Evolutionary conservation across 2,888 invertebrate genomes (phyloP).

Genomic region (Nebria salina): DNA sequence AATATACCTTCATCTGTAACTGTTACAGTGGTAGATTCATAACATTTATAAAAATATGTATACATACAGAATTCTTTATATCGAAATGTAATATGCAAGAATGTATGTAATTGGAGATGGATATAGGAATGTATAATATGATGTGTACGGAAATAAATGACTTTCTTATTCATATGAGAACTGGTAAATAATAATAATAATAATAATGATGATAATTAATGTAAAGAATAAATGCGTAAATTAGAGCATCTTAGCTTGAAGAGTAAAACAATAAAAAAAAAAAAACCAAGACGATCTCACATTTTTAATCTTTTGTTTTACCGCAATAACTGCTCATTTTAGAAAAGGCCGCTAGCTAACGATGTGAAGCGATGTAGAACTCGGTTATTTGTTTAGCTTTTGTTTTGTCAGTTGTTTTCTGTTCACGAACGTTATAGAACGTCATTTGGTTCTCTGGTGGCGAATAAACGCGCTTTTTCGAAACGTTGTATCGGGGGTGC

Average conservation of each 20-base stretch:
- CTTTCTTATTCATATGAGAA: background rate
- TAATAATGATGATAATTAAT: background rate
- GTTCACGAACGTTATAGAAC: background rate
- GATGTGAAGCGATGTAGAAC: background rate
- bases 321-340: slow-evolving; percentile 1
- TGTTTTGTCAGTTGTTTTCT: slow-evolving; percentile 8
- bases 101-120: too few species aligned
- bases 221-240: background rate
- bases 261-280: background rate
- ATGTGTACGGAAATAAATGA: background rate
- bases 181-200: background rate
- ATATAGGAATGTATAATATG: background rate
- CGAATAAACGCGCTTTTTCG: background rate
- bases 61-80: too few species aligned
- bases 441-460: slow-evolving; percentile 3
- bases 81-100: too few species aligned
- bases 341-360: background rate
- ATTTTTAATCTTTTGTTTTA: slow-evolving; percentile 1
- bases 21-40: too few species aligned
- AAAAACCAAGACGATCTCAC: background rate
- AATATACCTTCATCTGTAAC: too few species aligned
- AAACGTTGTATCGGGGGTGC: background rate
- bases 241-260: background rate
- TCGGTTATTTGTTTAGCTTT: background rate
- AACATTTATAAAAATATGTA: too few species aligned